Evolutionary conservation across 2,888 invertebrate genomes (phyloP).

Genomic region (Ophraella communa): DNA sequence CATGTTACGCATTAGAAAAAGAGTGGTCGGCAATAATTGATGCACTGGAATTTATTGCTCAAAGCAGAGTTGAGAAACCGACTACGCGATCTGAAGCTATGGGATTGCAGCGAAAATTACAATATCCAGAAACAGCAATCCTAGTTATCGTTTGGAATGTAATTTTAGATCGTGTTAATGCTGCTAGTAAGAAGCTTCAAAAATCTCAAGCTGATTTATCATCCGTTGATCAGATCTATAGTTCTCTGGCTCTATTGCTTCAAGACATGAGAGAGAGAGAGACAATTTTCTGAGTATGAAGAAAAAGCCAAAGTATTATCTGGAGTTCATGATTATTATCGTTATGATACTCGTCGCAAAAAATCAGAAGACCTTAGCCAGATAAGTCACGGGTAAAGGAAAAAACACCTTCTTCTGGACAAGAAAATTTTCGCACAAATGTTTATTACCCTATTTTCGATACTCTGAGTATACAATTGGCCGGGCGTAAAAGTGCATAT

Average conservation of each 20-base stretch:
- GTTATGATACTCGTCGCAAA: background rate
- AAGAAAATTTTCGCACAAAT: too few species aligned
- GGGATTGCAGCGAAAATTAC: too few species aligned
- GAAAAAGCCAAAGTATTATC: background rate
- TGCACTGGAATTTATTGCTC: too few species aligned
- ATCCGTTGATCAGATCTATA: background rate
- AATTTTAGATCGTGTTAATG: too few species aligned
- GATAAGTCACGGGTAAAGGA: background rate
- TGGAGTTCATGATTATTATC: background rate
- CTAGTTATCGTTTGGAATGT: too few species aligned
- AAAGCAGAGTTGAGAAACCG: too few species aligned
- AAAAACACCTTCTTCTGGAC: too few species aligned
- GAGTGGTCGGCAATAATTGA: background rate
- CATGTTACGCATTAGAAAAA: background rate
- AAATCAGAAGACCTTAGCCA: background rate
- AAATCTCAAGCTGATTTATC: too few species aligned
- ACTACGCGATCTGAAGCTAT: too few species aligned
- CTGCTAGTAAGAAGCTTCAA: too few species aligned
- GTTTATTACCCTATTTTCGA: background rate
- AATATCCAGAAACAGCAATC: too few species aligned
- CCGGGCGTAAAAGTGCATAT: background rate
- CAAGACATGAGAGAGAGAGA: background rate
- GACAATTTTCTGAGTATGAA: background rate
- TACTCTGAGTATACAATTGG: background rate
- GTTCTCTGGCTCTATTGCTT: background rate